These are phyloP conservation scores for Gymnopithys bicolor DNA, from an alignment of 2,797 vertebrate species.

Conservation along the genomic window DNA sequence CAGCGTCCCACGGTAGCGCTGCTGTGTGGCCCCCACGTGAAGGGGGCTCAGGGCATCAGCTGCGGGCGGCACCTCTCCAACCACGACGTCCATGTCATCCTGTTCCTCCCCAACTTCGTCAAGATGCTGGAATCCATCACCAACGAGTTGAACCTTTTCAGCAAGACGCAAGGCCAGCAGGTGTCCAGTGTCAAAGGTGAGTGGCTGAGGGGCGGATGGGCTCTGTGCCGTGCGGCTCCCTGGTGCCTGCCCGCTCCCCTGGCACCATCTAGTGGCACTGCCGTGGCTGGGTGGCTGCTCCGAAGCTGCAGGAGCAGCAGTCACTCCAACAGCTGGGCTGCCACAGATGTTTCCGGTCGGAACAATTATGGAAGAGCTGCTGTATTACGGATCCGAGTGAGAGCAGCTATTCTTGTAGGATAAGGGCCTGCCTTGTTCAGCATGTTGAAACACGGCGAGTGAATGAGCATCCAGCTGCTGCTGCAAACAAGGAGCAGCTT, in stretches of 20 bases:
- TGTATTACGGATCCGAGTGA: neutral
- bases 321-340: neutral
- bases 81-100: conserved; percentile 93
- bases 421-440: neutral
- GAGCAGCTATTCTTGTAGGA: neutral
- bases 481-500: neutral
- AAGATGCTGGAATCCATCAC: conserved; percentile 97
- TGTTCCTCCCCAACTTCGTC: conserved; percentile 96
- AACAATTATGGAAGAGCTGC: neutral
- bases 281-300: neutral
- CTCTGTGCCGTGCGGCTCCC: neutral
- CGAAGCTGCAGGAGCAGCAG: neutral
- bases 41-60: conserved; percentile 98
- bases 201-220: neutral
- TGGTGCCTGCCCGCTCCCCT: neutral
- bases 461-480: neutral
- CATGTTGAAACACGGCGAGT: neutral
- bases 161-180: conserved; percentile 91
- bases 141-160: conserved; percentile 91
- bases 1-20: conserved; percentile 94
- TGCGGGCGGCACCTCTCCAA: conserved; percentile 97
- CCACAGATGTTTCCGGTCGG: neutral
- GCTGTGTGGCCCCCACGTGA: conserved; percentile 93
- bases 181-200: conserved; percentile 94
- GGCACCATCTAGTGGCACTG: conserved; percentile 64